Conservation (phyloP, 2,888 invertebrate species). For the Argyresthia albistria region DNA sequence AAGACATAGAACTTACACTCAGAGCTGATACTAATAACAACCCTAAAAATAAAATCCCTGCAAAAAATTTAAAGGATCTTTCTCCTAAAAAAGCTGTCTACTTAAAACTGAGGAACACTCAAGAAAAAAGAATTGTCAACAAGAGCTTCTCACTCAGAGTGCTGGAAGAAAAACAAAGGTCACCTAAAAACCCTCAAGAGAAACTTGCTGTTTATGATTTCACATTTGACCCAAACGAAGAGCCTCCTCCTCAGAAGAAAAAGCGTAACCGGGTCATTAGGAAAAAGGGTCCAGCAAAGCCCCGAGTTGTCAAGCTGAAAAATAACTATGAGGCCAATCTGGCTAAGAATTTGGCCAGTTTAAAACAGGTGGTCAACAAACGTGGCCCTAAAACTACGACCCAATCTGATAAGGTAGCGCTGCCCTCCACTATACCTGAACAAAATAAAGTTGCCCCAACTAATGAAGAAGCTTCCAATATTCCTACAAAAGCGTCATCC, state of each 20-base stretch:
- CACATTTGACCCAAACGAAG: constrained; percentile 57
- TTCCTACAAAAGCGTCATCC: not conserved
- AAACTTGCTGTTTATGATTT: constrained; percentile 58
- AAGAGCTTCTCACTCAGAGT: constrained; percentile 35
- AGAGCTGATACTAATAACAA: constrained; percentile 36
- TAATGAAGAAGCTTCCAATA: not conserved
- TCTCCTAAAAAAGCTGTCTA: too few relatives aligned
- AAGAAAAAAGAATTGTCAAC: constrained; percentile 18
- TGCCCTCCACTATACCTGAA: too few relatives aligned
- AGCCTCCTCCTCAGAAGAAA: constrained; percentile 51
- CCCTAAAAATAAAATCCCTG: constrained; percentile 14
- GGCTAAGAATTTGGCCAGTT: constrained; percentile 37
- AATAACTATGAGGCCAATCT: constrained; percentile 51
- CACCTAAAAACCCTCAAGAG: constrained; percentile 19
- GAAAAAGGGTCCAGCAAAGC: constrained; percentile 31
- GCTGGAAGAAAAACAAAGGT: constrained; percentile 30
- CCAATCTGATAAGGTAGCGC: too few relatives aligned
- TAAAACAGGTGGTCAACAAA: constrained; percentile 30
- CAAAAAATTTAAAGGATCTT: too few relatives aligned
- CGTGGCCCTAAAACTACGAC: too few relatives aligned
- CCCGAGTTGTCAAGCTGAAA: constrained; percentile 31
- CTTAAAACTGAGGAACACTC: not conserved
- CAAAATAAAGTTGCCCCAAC: not conserved
- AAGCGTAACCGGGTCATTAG: constrained; percentile 37
- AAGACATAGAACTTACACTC: not conserved